phyloP scores from a whole-genome alignment of 2,797 vertebrate genomes.

The Esox masquinongy region DNA sequence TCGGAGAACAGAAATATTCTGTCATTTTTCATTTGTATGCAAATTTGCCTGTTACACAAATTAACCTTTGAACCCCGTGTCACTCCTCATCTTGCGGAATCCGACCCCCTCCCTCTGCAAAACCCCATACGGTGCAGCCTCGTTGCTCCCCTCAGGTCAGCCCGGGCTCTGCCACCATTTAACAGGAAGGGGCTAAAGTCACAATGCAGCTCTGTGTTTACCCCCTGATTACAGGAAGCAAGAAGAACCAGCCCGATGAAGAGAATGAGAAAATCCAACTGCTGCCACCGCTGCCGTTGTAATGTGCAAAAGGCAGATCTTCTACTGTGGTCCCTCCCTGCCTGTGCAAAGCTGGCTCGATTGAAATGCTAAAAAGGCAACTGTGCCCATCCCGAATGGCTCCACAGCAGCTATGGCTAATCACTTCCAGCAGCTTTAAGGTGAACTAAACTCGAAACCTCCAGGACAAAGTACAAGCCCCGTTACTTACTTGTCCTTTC shows the following conservation, averaged over 20 bases:
- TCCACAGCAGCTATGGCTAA: conserved; percentile 58
- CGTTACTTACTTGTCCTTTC: conserved; percentile 75
- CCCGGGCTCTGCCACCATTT: conserved; percentile 56
- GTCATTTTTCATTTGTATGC: conserved; percentile 99
- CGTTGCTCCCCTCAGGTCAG: conserved; percentile 71
- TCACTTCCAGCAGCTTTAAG: conserved; percentile 71
- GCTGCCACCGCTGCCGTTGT: background rate
- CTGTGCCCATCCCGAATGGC: conserved; percentile 49
- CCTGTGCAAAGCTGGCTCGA: conserved; percentile 37
- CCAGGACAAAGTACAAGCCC: conserved; percentile 74
- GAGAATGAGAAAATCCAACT: conserved; percentile 13
- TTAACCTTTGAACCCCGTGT: conserved; percentile 97
- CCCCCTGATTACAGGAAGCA: conserved; percentile 54
- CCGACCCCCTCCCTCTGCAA: conserved; percentile 58
- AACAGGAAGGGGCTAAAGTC: conserved; percentile 67
- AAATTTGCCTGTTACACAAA: conserved; percentile 98
- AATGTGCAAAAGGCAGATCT: conserved; percentile 77
- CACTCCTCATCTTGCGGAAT: conserved; percentile 95
- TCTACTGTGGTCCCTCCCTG: conserved; percentile 40
- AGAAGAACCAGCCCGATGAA: background rate
- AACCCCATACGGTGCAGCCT: conserved; percentile 39
- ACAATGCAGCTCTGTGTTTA: conserved; percentile 79
- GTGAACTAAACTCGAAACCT: conserved; percentile 62
- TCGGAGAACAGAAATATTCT: conserved; percentile 93
- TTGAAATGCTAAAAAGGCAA: conserved; percentile 73